phyloP scores from a whole-genome alignment of 2,113 vertebrate species.

The Hypomesus transpacificus region DNA sequence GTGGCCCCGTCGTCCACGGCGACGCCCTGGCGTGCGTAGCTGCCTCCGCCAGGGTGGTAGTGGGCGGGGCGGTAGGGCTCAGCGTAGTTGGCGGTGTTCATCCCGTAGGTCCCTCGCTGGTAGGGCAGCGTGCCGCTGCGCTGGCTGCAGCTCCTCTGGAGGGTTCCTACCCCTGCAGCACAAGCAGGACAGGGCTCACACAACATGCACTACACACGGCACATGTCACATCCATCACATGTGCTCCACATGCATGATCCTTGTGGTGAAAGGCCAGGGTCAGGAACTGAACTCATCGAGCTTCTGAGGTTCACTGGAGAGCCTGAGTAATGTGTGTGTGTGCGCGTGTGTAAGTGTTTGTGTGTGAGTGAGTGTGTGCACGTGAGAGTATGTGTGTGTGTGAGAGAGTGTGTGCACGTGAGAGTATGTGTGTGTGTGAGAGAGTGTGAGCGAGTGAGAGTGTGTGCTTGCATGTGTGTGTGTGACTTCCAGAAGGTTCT shows the following conservation, averaged over 20 bases:
- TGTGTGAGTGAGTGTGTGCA: too few species aligned
- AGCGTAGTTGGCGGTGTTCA: slow-evolving; percentile 82
- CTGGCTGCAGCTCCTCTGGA: slow-evolving; percentile 91
- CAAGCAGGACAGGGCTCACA: background rate
- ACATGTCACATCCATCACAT: background rate
- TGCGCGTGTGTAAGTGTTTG: background rate
- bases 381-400: slow-evolving; percentile 46
- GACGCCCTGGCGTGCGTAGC: slow-evolving; percentile 69
- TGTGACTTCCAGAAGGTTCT: slow-evolving; percentile 43
- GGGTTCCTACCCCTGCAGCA: slow-evolving; percentile 82
- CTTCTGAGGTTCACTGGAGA: slow-evolving; percentile 16
- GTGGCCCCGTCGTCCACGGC: slow-evolving; percentile 82
- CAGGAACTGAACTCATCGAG: slow-evolving; percentile 48
- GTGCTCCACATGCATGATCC: too few species aligned
- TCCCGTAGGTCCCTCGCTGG: slow-evolving; percentile 90
- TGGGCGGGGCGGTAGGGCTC: slow-evolving; percentile 83
- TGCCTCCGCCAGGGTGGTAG: slow-evolving; percentile 79
- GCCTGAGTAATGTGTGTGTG: background rate
- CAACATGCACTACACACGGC: slow-evolving; percentile 4
- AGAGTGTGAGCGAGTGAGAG: background rate
- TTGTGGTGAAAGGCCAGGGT: too few species aligned
- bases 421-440: too few species aligned
- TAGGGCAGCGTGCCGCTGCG: slow-evolving; percentile 85
- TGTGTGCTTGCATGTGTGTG: slow-evolving; percentile 47
- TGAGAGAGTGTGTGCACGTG: too few species aligned